Evolutionary conservation across 2,113 vertebrate genomes (phyloP), one percentile per base, ranked within the genome.

Genomic region (Poecile atricapillus): DNA sequence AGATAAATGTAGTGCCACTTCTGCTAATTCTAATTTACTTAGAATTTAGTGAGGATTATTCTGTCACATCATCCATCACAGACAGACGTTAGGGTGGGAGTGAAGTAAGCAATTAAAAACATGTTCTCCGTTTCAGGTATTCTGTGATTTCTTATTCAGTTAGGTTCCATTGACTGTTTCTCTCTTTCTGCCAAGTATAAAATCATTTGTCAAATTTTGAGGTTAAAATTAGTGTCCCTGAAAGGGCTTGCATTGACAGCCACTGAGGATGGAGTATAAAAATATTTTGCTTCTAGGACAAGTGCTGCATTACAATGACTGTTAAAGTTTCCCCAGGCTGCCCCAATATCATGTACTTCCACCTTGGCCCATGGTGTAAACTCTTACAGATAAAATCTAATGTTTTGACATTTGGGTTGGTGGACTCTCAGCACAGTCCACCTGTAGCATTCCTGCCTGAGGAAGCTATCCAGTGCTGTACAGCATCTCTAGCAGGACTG

Each of bases 91-190:
- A 67, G 33, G 68, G 41, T 88, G 63, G 47, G 52, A 81, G 63
- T 79, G 44, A 97, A 93, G 87, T 77, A 90, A 95, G 63, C 77
- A 97, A 96, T 97, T 97, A 95, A 97, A 97, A 96, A 65, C 55
- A 53, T 64, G 43, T 91, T 97, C 94, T 83, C 97, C 67, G 80
- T 96, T 85, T 95, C 86, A 93, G 85, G 46, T 87, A 75, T 83
- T 91, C 90, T 86, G 67, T 86, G 59, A 92, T 90, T 94, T 89
- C 33, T 84, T 91, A 49, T 69, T 94, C 44, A 31, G 46, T 90
- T 94, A 78, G 41, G 22, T 86, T 91, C 33, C 65, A 75, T 41
- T 79, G 80, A 65, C 74, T 95, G 21, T 86, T 60, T 91, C 6
- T 2, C 7, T 96, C n/a, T 80, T 77, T 56, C 64, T 83, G 64